Conservation (phyloP, 2,797 vertebrate genomes). For the Enteromius fasciolatus region DNA sequence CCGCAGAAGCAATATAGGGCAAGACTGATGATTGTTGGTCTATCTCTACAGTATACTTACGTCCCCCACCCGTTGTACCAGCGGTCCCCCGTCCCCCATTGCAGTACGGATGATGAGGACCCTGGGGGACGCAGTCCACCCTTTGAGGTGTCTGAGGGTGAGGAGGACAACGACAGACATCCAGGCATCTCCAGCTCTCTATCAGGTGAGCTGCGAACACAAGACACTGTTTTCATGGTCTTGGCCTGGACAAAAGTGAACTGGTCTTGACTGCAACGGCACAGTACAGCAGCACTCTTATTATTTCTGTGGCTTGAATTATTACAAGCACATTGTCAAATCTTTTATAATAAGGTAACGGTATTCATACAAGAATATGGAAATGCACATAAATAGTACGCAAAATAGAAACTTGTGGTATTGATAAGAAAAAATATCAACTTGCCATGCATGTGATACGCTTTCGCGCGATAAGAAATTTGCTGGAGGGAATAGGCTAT, state of each 20-base stretch:
- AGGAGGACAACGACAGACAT: constrained; percentile 80
- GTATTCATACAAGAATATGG: no score
- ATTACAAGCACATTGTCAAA: neutral
- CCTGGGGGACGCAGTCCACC: constrained; percentile 84
- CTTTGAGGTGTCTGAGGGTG: constrained; percentile 91
- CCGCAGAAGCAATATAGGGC: neutral
- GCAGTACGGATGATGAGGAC: constrained; percentile 91
- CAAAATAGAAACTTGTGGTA: no score
- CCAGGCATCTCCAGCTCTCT: constrained; percentile 82
- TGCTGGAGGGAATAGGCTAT: no score
- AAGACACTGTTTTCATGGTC: neutral
- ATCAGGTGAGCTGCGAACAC: constrained; percentile 72
- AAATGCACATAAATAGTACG: no score
- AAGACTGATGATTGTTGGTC: neutral
- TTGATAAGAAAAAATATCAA: no score
- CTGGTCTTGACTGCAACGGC: neutral
- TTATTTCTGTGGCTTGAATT: neutral
- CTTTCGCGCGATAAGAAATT: no score
- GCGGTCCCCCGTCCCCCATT: constrained; percentile 77
- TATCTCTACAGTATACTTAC: constrained; percentile 81
- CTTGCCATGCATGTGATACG: no score
- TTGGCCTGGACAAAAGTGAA: neutral
- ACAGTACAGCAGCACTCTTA: neutral
- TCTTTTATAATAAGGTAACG: no score
- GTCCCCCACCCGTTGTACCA: constrained; percentile 81